Evolutionary conservation across 2,113 vertebrate species (phyloP), one percentile per base, ranked within the genome.

Genomic region (Onychorhynchus coronatus): DNA sequence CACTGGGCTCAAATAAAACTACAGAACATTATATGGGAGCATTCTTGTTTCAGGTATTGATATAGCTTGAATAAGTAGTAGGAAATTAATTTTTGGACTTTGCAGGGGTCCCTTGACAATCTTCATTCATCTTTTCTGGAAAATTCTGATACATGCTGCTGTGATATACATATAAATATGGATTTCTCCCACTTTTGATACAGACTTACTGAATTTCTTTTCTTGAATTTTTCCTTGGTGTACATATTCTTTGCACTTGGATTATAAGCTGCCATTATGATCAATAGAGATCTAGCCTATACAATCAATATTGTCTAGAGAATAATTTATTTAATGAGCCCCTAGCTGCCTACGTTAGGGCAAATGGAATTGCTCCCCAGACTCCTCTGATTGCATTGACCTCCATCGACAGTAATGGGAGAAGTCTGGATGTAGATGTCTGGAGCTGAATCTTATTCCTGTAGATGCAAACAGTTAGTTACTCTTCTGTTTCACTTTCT

Each of bases 321-420:
- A 87, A 67, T 85, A 61, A 78, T 94, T 85, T 88, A 59, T 89
- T 91, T 93, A 78, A 78, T 75, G 70, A 87, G 39, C 33, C 66
- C 89, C 42, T 39, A 44, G 50, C 35, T 74, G 16, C 61, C 50
- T 89, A 17, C 1, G 1, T 70, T 61, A 72, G 56, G 53, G 56
- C 56, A 81, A 94, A 65, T 55, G 59, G 61, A 95, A 91, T 85
- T 68, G 55, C 35, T 88, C 85, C 88, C 70, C 30, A 74, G 77
- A 17, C 70, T 87, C 62, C 61, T 84, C 68, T 81, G 77, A 75
- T 55, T 89, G 33, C 74, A 82, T 94, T 86, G 93, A 89, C 35
- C 39, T 47, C 39, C 70, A 72, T 5, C 85, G 95, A 79, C 56
- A 86, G 11, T 77, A 74, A 35, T 47, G 66, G 53, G 19, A 68